phyloP scores from a whole-genome alignment of 2,888 invertebrate species.

The Enchytraeus crypticus region DNA sequence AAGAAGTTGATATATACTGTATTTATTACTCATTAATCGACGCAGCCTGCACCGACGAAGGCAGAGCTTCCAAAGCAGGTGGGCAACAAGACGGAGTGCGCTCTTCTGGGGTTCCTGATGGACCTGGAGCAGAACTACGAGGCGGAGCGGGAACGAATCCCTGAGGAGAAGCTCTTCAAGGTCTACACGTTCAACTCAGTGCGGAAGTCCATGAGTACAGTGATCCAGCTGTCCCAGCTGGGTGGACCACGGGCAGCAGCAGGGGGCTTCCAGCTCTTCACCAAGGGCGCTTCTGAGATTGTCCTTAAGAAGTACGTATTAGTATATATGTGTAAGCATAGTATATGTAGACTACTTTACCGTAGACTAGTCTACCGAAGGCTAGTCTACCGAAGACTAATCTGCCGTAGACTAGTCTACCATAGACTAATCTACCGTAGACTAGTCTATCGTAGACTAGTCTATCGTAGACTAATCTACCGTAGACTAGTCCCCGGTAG shows the following conservation, averaged over 20 bases:
- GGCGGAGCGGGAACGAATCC: slow-evolving; percentile 74
- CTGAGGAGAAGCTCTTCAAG: slow-evolving; percentile 78
- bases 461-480: too few relatives aligned
- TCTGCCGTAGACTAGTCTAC: too few relatives aligned
- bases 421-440: too few relatives aligned
- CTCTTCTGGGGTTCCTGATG: slow-evolving; percentile 92
- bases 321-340: background rate
- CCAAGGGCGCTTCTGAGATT: slow-evolving; percentile 98
- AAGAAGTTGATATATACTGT: too few relatives aligned
- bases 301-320: slow-evolving; percentile 81
- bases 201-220: too few relatives aligned
- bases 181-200: slow-evolving; percentile 92
- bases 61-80: slow-evolving; percentile 50
- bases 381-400: too few relatives aligned
- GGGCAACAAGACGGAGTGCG: too few relatives aligned
- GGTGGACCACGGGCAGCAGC: too few relatives aligned
- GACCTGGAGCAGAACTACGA: slow-evolving; percentile 83
- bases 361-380: too few relatives aligned
- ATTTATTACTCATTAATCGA: background rate
- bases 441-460: too few relatives aligned
- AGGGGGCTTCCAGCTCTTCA: slow-evolving; percentile 86
- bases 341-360: too few relatives aligned
- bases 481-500: too few relatives aligned
- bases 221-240: slow-evolving; percentile 98
- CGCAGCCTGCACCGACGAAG: slow-evolving; percentile 30